phyloP scores from a whole-genome alignment of 2,797 vertebrate species.

The Sebastes itinus region DNA sequence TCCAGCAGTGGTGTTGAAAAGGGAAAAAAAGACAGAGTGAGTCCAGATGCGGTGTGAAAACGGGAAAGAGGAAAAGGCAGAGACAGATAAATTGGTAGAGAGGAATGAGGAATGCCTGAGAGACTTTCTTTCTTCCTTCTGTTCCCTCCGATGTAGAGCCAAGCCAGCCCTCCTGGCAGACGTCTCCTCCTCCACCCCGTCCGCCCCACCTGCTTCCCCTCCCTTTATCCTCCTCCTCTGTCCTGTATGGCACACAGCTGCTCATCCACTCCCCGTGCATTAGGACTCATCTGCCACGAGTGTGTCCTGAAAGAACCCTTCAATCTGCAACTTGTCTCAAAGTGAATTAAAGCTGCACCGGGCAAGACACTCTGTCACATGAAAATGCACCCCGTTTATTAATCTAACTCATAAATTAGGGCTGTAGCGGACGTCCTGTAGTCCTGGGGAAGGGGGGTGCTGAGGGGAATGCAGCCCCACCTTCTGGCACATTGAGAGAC shows the following conservation, averaged over 20 bases:
- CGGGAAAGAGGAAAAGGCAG: conserved; percentile 53
- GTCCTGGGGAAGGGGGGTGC: neutral
- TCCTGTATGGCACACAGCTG: conserved; percentile 70
- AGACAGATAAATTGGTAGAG: conserved; percentile 67
- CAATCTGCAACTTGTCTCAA: conserved; percentile 40
- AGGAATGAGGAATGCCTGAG: conserved; percentile 61
- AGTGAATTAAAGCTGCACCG: conserved; percentile 34
- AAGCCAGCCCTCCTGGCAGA: conserved; percentile 68
- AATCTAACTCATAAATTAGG: conserved; percentile 2
- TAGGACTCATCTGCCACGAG: conserved; percentile 44
- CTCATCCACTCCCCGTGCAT: conserved; percentile 52
- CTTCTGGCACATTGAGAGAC: neutral
- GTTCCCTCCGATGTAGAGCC: conserved; percentile 61
- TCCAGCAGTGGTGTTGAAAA: conserved; percentile 50
- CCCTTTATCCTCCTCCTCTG: conserved; percentile 59
- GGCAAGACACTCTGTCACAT: neutral
- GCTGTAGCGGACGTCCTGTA: neutral
- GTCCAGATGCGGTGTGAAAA: conserved; percentile 74
- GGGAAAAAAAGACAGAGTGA: conserved; percentile 33
- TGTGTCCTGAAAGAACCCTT: conserved; percentile 47
- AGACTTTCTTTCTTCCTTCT: conserved; percentile 69
- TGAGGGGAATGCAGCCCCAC: neutral
- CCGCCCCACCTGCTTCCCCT: conserved; percentile 70
- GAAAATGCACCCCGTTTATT: conserved; percentile 38
- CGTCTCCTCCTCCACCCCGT: conserved; percentile 64